Base-by-base conservation (phyloP, 2,888 invertebrate species). In the Trissonchulus latispiculum region DNA sequence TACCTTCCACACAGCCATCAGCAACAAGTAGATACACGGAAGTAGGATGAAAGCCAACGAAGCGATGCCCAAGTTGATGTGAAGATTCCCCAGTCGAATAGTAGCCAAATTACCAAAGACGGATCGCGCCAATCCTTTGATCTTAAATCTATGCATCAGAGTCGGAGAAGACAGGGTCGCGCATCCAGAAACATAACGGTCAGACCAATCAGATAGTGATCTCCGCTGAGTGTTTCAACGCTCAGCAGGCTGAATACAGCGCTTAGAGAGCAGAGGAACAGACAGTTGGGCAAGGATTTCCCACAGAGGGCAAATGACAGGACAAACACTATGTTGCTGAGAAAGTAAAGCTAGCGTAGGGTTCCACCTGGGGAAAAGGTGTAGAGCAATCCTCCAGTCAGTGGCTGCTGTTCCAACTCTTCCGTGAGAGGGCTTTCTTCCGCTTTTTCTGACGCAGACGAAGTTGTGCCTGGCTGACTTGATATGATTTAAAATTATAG, bases 251-350 rank as follows among this genome's bases (percentile, higher is more conserved):
- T 15, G 3, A 70, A 36, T 23, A 70, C 29, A 2, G 61, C 3
- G 59, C 71, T 70, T 15, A 70, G 15, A 3, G 48, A 15, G 71
- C 71, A 70, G 32, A 70, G 29, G 28, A 59, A 70, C 71, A 37
- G 31, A 70, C 71, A 61, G 28, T 70, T 70, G 2, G 71, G 71
- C 35, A 70, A 36, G 28, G 71, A 15, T 29, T 70, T 59, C 61
- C 59, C 59, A 29, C 8, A 8, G 8, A 70, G 29, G 28, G 71
- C 35, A 37, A 70, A 70, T 15, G 71, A 2, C 29, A 70, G 23
- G 28, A 70, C 71, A 35, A 70, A 70, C 2, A 70, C n/a, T 15
- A 37, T n/a, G 23, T 32, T 18, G 28, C 32, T 29, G 3, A 32
- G 61, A 35, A 70, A 70, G n/a, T n/a, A 36, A 61, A 70, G 29